phyloP scores from a whole-genome alignment of 1,140 invertebrate genomes.

The Drosophila nigrodunni region DNA sequence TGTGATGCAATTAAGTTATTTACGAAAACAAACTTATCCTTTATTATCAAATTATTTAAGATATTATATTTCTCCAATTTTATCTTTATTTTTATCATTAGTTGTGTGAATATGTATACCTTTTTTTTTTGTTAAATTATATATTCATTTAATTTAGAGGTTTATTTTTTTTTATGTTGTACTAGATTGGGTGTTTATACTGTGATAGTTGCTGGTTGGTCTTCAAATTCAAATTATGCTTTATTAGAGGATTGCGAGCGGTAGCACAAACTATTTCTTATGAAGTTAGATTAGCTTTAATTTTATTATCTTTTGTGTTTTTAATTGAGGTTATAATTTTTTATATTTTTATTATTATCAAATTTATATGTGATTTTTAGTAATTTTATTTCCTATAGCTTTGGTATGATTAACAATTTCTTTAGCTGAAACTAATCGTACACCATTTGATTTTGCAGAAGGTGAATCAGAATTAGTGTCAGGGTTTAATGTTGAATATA shows the following conservation, averaged over 20 bases:
- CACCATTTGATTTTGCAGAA: slow-evolving; percentile 92
- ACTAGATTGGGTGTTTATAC: slow-evolving; percentile 1
- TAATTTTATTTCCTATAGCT: slow-evolving; percentile 85
- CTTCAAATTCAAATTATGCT: slow-evolving; percentile 4
- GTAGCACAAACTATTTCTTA: slow-evolving; percentile 85
- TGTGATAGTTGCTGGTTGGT: not conserved
- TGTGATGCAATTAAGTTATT: no score
- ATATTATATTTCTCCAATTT: no score
- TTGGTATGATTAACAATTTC: slow-evolving; percentile 87
- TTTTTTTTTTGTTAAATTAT: no score
- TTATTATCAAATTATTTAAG: no score
- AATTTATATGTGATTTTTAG: slow-evolving; percentile 85
- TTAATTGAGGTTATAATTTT: slow-evolving; percentile 67
- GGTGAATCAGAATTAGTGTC: slow-evolving; percentile 91
- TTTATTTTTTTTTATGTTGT: slow-evolving; percentile 11
- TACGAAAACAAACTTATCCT: no score
- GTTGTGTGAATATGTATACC: no score
- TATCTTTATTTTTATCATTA: no score
- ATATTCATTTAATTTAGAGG: not conserved
- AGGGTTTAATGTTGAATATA: slow-evolving; percentile 88
- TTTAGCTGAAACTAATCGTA: slow-evolving; percentile 85
- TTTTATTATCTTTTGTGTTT: slow-evolving; percentile 69
- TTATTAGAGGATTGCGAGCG: not conserved
- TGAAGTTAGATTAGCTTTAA: slow-evolving; percentile 84
- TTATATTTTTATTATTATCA: slow-evolving; percentile 77